phyloP scores from a whole-genome alignment of 2,888 invertebrate species.

The Hyposoter didymator region DNA sequence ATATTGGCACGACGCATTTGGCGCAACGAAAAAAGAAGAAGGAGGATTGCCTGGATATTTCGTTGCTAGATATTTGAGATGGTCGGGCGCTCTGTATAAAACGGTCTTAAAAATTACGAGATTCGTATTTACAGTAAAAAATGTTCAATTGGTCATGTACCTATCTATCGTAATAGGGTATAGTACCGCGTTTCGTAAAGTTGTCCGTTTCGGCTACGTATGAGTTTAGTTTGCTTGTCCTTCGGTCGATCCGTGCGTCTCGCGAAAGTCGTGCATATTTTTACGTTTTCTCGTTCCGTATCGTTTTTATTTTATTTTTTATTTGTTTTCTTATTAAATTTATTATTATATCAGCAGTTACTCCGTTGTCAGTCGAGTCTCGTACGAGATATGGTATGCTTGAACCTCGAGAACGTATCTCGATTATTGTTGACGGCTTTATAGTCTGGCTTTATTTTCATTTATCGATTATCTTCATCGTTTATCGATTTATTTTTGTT shows the following conservation, averaged over 20 bases:
- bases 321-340: neutral
- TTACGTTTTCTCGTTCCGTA: slow-evolving; percentile 18
- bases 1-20: neutral
- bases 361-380: slow-evolving; percentile 78
- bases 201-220: slow-evolving; percentile 80
- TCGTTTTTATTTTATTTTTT: neutral
- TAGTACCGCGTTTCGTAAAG: slow-evolving; percentile 81
- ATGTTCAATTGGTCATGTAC: slow-evolving; percentile 83
- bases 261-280: slow-evolving; percentile 76
- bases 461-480: slow-evolving; percentile 28
- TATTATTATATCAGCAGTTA: slow-evolving; percentile 67
- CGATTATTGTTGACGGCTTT: slow-evolving; percentile 68
- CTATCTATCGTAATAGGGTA: slow-evolving; percentile 79
- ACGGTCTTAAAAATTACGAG: slow-evolving; percentile 82
- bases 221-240: slow-evolving; percentile 74
- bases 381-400: slow-evolving; percentile 70
- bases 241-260: slow-evolving; percentile 78
- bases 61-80: slow-evolving; percentile 17
- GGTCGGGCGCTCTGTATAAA: slow-evolving; percentile 81
- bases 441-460: slow-evolving; percentile 34
- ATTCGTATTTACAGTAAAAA: slow-evolving; percentile 84
- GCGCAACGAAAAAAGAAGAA: neutral
- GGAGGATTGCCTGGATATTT: neutral
- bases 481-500: slow-evolving; percentile 46
- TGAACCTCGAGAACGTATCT: slow-evolving; percentile 70